Base-by-base conservation (phyloP, 2,113 vertebrate species). In the Gambusia affinis region DNA sequence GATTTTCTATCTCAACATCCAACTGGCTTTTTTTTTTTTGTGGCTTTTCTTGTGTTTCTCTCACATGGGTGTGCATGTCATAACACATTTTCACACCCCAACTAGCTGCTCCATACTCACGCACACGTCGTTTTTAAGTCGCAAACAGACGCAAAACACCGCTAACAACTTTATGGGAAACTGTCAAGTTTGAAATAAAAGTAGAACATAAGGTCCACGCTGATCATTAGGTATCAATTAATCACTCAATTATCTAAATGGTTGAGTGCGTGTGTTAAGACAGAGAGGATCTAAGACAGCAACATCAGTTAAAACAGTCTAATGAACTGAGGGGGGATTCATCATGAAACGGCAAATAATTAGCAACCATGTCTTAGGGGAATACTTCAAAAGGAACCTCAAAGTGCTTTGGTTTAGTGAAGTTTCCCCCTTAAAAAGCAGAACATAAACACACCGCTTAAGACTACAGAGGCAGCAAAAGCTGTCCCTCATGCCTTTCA, bases 271-370 rank as follows among this genome's bases (percentile, higher is more conserved):
- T 73, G 84, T 44, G 62, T 67, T 30, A 69, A 85, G 68, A 83
- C 86, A 85, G 76, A 79, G 84, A 84, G 85, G 91, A 93, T 94
- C 91, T 92, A 74, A 94, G 89, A 92, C 83, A 65, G 79, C 68
- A 89, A 87, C 92, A 94, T 94, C 91, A 95, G 91, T 94, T 91
- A 90, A 91, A 92, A 86, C 87, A 79, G 81, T 88, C 90, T 94
- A 94, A 94, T 92, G 92, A 94, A 93, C 90, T 82, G 80, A 87
- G 42, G 81, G 73, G n/a, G 91, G 89, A 94, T 92, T 92, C 91
- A 89, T 89, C 89, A 91, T 90, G 89, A 92, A 94, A 94, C 89
- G 81, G 75, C 72, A 78, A 94, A 94, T 92, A 91, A 95, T 94
- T 95, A 94, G 88, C 89, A 86, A 85, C 76, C 76, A 71, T 91